Conservation (phyloP, 2,888 invertebrate species). For the Nephrotoma flavescens region DNA sequence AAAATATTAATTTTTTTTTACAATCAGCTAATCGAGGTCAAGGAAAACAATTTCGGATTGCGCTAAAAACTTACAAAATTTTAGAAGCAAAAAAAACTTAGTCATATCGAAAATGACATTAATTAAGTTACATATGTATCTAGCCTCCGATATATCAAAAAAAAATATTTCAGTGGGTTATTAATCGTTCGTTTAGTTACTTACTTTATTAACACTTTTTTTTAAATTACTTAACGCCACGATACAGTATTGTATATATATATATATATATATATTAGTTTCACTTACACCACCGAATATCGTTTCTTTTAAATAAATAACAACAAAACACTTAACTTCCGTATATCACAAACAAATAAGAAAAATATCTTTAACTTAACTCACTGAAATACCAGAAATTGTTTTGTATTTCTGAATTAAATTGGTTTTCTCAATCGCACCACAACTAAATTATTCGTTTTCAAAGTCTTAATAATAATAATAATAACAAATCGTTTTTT, state of each 20-base stretch:
- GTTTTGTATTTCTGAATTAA: too few relatives aligned
- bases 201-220: neutral
- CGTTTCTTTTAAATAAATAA: too few relatives aligned
- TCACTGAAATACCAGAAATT: neutral
- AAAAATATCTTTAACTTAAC: neutral
- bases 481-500: too few relatives aligned
- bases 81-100: neutral
- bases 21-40: slow-evolving; percentile 1
- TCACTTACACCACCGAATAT: neutral
- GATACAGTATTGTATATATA: neutral
- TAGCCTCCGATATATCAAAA: neutral
- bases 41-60: neutral
- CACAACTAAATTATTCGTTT: neutral
- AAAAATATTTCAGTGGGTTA: neutral
- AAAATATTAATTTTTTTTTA: neutral
- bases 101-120: neutral
- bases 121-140: neutral
- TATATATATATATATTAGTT: neutral
- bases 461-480: neutral
- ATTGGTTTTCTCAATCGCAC: neutral
- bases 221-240: neutral
- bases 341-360: neutral
- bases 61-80: neutral
- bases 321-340: neutral
- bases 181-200: neutral